Conservation (phyloP, 2,797 vertebrate genomes). For the Macroramphosus scolopax region DNA sequence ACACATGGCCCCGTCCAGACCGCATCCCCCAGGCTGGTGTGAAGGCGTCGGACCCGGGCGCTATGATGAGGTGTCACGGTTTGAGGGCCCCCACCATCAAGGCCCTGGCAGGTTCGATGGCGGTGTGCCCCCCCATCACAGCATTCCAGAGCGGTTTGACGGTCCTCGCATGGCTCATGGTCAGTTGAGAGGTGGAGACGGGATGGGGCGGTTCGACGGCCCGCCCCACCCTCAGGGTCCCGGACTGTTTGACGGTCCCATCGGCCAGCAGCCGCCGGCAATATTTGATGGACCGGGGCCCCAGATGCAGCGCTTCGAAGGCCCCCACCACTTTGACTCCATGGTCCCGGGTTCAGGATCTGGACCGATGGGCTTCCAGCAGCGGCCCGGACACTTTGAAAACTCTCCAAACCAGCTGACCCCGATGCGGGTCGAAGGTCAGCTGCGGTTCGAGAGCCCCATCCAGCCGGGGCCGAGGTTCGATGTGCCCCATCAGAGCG, state of each 20-base stretch:
- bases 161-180: slow-evolving; percentile 70
- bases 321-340: slow-evolving; percentile 79
- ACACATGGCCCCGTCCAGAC: slow-evolving; percentile 70
- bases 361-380: slow-evolving; percentile 77
- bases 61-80: slow-evolving; percentile 60
- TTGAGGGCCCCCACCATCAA: slow-evolving; percentile 75
- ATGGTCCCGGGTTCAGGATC: slow-evolving; percentile 53
- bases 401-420: slow-evolving; percentile 61
- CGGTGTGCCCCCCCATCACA: slow-evolving; percentile 65
- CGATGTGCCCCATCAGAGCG: slow-evolving; percentile 78
- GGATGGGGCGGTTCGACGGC: slow-evolving; percentile 81
- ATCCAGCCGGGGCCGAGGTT: slow-evolving; percentile 76
- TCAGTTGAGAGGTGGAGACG: slow-evolving; percentile 77
- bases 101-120: slow-evolving; percentile 80
- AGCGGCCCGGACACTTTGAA: slow-evolving; percentile 75
- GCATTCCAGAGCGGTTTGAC: slow-evolving; percentile 80
- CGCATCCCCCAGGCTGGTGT: slow-evolving; percentile 68
- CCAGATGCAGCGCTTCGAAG: slow-evolving; percentile 78
- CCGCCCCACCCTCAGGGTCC: slow-evolving; percentile 72
- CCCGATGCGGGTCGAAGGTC: slow-evolving; percentile 80
- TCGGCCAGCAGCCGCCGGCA: slow-evolving; percentile 66
- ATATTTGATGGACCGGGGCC: slow-evolving; percentile 76
- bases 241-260: slow-evolving; percentile 71
- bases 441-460: slow-evolving; percentile 72
- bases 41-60: slow-evolving; percentile 56